Evolutionary conservation across 2,797 vertebrate genomes (phyloP), one percentile per base, ranked within the genome.

Genomic region (Arctocebus calabarensis): DNA sequence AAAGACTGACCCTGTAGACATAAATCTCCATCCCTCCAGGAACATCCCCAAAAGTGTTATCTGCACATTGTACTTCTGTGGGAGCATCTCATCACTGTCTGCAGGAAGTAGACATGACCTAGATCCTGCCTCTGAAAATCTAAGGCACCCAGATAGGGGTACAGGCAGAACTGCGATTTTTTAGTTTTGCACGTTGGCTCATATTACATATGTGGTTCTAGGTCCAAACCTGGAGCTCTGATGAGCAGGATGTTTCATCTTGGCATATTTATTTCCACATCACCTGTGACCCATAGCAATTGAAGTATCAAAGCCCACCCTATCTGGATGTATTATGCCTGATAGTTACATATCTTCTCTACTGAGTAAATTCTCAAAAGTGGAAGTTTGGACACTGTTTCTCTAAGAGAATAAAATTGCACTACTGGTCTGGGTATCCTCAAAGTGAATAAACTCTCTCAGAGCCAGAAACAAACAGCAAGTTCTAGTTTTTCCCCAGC

Each of bases 51-150:
- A n/a, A 70, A 9, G 64, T 57, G 88, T 40, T 84, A 48, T 84
- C 45, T 79, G 23, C n/a, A 75, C 71, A 86, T 12, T 29, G 32
- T 20, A 88, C 43, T 62, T 84, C 45, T 34, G 14, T 37, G 34
- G 75, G 32, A 94, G 25, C 22, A 82, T 62, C 12, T 89, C 52
- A 55, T 85, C 25, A 85, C 34, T 55, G 4, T 74, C 73, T 45
- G 22, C 11, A 86, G 34, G 23, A 6, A 77, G 43, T 57, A 55
- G 59, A 48, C 29, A 84, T 48, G 64, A 92, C 23, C 25, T 75
- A 64, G 45, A 92, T 45, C 17, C 40, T 90, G 43, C 85, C 68
- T 90, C 70, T 94, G 34, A 92, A 96, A 89, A 88, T 77, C 66
- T 82, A 86, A 94, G n/a, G 27, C 29, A 88, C n/a, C 48, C 37